These are phyloP conservation scores for Ectemnius cavifrons DNA, from an alignment of 2,888 invertebrate genomes.

Conservation along the genomic window DNA sequence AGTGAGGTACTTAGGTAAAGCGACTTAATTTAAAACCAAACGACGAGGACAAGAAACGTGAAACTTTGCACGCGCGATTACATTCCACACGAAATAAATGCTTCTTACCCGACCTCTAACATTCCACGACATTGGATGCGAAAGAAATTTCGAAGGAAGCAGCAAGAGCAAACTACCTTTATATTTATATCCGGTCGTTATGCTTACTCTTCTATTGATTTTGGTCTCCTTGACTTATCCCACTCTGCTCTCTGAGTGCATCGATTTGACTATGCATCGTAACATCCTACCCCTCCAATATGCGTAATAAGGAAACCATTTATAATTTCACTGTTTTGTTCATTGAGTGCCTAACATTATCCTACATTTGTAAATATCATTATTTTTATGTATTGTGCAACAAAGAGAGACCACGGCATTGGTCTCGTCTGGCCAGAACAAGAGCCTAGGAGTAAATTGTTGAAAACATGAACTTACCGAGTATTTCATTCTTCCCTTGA, in stretches of 20 bases:
- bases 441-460: slow-evolving; percentile 72
- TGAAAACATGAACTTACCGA: slow-evolving; percentile 57
- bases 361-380: slow-evolving; percentile 75
- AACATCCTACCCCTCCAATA: slow-evolving; percentile 41
- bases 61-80: slow-evolving; percentile 64
- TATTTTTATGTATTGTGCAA: slow-evolving; percentile 74
- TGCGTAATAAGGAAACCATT: slow-evolving; percentile 54
- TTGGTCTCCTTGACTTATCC: slow-evolving; percentile 50
- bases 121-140: slow-evolving; percentile 62
- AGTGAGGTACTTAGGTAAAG: slow-evolving; percentile 69
- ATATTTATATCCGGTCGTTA: slow-evolving; percentile 37
- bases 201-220: slow-evolving; percentile 39
- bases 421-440: slow-evolving; percentile 68
- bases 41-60: slow-evolving; percentile 36
- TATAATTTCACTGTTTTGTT: slow-evolving; percentile 68
- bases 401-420: slow-evolving; percentile 54
- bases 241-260: slow-evolving; percentile 60
- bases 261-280: slow-evolving; percentile 51
- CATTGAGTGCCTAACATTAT: slow-evolving; percentile 74
- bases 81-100: slow-evolving; percentile 67
- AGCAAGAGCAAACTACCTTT: slow-evolving; percentile 21
- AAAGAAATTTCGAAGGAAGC: slow-evolving; percentile 51
- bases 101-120: slow-evolving; percentile 67
- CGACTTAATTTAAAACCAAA: slow-evolving; percentile 60
- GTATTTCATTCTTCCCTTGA: slow-evolving; percentile 39